phyloP scores from a whole-genome alignment of 2,888 invertebrate species.

The Melanostoma mellinum region DNA sequence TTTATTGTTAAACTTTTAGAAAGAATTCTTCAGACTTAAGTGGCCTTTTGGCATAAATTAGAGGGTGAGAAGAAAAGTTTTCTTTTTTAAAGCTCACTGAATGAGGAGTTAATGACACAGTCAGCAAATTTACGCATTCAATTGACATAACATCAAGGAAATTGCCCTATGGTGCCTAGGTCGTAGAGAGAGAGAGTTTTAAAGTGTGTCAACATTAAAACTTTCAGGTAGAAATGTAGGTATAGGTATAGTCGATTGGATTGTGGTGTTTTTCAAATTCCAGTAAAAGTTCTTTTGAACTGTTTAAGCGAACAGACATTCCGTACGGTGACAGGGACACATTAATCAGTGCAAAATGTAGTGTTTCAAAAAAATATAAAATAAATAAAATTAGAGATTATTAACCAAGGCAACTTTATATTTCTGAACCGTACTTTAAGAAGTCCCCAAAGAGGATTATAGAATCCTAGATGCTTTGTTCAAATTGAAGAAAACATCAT shows the following conservation, averaged over 20 bases:
- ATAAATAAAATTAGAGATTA: constrained; percentile 45
- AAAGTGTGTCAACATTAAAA: background rate
- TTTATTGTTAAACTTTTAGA: constrained; percentile 61
- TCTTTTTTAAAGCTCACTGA: constrained; percentile 52
- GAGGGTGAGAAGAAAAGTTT: constrained; percentile 59
- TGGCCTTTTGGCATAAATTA: constrained; percentile 47
- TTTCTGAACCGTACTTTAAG: constrained; percentile 3
- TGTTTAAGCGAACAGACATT: no score
- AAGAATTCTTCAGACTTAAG: constrained; percentile 20
- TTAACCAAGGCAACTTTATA: constrained; percentile 55
- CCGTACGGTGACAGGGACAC: background rate
- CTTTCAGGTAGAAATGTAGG: no score
- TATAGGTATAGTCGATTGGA: no score
- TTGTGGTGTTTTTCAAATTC: no score
- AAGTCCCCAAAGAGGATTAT: constrained; percentile 50
- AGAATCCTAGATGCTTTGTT: constrained; percentile 8
- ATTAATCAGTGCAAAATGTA: constrained; percentile 9
- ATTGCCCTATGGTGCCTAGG: constrained; percentile 38
- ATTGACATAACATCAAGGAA: constrained; percentile 70
- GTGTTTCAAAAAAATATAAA: background rate
- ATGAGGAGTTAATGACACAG: constrained; percentile 70
- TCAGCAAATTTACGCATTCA: constrained; percentile 67
- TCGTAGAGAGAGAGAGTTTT: constrained; percentile 7
- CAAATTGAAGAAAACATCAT: constrained; percentile 39
- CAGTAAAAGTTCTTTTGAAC: no score